A percentile compares a stretch with the other conserved stretches of the same genome.
Evolutionary conservation across 2,113 vertebrate genomes (phyloP).

Genomic region (Choloepus hoffmanni): DNA sequence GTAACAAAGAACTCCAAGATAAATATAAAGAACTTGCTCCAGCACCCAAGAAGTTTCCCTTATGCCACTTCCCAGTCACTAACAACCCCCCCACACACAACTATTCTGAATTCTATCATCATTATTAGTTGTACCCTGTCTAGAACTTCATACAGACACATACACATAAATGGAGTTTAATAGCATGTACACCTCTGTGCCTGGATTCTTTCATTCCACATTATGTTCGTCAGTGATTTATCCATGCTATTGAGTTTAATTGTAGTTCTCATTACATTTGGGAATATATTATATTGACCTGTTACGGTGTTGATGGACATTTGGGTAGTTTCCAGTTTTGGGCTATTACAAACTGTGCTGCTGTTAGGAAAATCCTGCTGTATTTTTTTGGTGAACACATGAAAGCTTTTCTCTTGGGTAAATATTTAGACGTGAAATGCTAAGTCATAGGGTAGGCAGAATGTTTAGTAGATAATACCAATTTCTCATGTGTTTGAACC

Average conservation of each 20-base stretch:
- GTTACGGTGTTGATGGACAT: neutral
- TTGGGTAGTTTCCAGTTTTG: neutral
- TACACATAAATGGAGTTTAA: neutral
- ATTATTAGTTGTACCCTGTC: neutral
- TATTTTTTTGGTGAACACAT: slow-evolving; percentile 8
- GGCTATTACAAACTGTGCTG: neutral
- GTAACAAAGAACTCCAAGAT: neutral
- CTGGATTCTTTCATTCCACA: slow-evolving; percentile 17
- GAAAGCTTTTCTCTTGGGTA: neutral
- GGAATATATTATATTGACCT: slow-evolving; percentile 4
- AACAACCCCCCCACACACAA: neutral
- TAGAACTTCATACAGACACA: neutral
- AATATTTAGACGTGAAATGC: neutral
- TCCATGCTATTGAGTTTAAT: slow-evolving; percentile 12
- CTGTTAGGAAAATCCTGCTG: neutral
- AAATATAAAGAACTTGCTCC: neutral
- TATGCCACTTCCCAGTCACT: neutral
- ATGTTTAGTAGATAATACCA: neutral
- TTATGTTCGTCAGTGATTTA: neutral
- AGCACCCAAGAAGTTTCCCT: neutral
- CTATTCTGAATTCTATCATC: slow-evolving; percentile 39
- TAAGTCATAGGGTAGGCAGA: neutral
- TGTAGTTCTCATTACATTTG: slow-evolving; percentile 23
- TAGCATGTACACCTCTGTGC: neutral
- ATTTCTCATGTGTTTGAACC: neutral